Base-by-base conservation (phyloP, 2,888 invertebrate species). In the Lycia hirtaria region DNA sequence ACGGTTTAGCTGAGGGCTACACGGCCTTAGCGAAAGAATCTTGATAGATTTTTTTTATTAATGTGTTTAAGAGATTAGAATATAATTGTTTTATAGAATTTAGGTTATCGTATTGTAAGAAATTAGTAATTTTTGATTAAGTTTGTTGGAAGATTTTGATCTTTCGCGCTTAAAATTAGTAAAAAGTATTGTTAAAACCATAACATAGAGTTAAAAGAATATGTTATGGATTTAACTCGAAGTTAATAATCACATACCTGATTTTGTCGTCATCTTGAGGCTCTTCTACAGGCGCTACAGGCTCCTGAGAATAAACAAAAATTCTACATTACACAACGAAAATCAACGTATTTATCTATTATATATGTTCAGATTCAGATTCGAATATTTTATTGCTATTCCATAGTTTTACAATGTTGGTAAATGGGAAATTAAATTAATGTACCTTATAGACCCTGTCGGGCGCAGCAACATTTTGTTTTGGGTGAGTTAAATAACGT, bases 241-340 rank as follows among this genome's bases (percentile, higher is more conserved):
- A 33, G 14, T 61, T 48, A 64, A 35, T 32, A 52, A 38, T 45
- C 58, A 62, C 32, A 64, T 78, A 85, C 87, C 85, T 83, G 57
- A 72, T 56, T 43, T 84, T 84, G 22, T 88, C 87, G 12, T 90
- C 89, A 3, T 90, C 89, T 56, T 87, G 87, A 0, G 75, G 72
- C 59, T 91, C 91, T 63, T 88, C 84, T 0, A 91, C 91, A 1
- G 91, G 91, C 3, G 89, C 85, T 0, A 82, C 85, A 75, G 81
- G 86, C 65, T 90, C 87, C 90, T 90, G 82, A 30, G 85, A 87
- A 63, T 26, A 38, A 56, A 52, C 60, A 41, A 48, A 57, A 30
- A 10, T 30, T 4, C 3, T 9, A 1, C 4, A 15, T 9, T 4
- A 9, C 2, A 0, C 6, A 41, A 24, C 4, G 9, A 28, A 26